Percentiles rank a stretch among this genome's conserved stretches.
Conservation (phyloP, 2,797 vertebrate species). For the Parotocinclus haroldoi region DNA sequence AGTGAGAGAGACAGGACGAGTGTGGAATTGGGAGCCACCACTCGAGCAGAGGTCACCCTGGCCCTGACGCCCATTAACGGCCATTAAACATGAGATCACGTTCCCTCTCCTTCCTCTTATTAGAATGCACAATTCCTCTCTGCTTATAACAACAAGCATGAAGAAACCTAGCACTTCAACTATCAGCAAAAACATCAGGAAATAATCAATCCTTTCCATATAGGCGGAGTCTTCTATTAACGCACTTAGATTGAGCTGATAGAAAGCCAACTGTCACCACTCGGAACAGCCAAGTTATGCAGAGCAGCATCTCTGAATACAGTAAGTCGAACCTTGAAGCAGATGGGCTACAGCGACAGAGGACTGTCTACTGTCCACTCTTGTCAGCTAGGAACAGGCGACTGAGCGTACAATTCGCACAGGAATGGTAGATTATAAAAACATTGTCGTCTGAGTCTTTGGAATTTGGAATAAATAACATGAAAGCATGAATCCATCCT, state of each 20-base stretch:
- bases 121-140: conserved; percentile 76
- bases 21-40: conserved; percentile 83
- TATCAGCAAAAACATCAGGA: conserved; percentile 18
- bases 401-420: too few species aligned
- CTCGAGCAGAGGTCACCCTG: conserved; percentile 90
- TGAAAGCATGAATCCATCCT: conserved; percentile 31
- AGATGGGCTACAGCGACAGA: too few species aligned
- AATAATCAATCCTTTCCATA: not conserved
- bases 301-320: too few species aligned
- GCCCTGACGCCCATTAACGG: conserved; percentile 80
- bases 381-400: too few species aligned
- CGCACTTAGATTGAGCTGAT: too few species aligned
- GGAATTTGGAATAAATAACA: conserved; percentile 39
- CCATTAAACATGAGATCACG: conserved; percentile 56
- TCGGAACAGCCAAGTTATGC: too few species aligned
- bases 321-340: too few species aligned
- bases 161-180: conserved; percentile 26
- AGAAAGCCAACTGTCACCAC: too few species aligned
- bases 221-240: too few species aligned
- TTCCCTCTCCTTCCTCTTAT: conserved; percentile 63
- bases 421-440: not conserved
- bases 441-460: not conserved
- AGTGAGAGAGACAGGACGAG: conserved; percentile 78
- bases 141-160: conserved; percentile 51
- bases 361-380: too few species aligned